Evolutionary conservation across 2,113 vertebrate species (phyloP).

Genomic region (Crotalus horridus): DNA sequence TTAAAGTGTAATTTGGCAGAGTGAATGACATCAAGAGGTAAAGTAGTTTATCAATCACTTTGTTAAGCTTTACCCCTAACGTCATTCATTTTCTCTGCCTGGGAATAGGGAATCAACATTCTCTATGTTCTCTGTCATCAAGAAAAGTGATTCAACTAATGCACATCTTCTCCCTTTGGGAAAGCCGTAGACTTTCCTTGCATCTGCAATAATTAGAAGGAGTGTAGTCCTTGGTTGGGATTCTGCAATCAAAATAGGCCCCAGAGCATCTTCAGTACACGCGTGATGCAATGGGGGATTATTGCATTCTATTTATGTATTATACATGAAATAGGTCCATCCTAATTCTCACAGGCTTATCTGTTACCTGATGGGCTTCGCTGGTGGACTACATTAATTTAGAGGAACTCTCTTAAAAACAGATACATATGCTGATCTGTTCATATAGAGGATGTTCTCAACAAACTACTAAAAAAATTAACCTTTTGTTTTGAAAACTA

Average conservation of each 20-base stretch:
- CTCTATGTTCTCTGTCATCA: background rate
- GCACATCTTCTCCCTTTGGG: background rate
- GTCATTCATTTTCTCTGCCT: background rate
- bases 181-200: background rate
- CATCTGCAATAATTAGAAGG: background rate
- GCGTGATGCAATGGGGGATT: background rate
- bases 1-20: background rate
- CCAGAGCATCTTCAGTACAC: background rate
- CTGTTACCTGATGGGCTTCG: slow-evolving; percentile 73
- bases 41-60: background rate
- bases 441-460: slow-evolving; percentile 44
- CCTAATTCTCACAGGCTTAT: slow-evolving; percentile 66
- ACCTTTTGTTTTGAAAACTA: accelerated
- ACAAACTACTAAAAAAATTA: slow-evolving; percentile 24
- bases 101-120: background rate
- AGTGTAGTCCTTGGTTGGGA: background rate
- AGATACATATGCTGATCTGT: slow-evolving; percentile 42
- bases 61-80: background rate
- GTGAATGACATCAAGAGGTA: background rate
- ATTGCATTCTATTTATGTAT: background rate
- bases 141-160: background rate
- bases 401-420: slow-evolving; percentile 25
- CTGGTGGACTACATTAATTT: slow-evolving; percentile 77
- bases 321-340: slow-evolving; percentile 62
- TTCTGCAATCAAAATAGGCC: background rate